Evolutionary conservation across 2,888 invertebrate species (phyloP).

Genomic region (Leucoma salicis): DNA sequence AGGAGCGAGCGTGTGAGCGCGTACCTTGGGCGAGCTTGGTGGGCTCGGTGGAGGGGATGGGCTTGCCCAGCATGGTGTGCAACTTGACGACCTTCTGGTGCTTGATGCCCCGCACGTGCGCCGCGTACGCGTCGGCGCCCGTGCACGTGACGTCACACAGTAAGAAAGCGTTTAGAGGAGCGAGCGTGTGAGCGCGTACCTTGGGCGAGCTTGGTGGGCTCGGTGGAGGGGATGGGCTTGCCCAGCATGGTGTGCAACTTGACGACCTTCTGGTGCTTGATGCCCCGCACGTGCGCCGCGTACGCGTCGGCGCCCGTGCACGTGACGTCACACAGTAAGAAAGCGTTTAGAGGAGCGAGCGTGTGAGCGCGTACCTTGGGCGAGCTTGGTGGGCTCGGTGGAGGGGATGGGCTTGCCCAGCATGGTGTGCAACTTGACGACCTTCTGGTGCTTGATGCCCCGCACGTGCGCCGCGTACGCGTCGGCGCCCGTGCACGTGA

Average conservation of each 20-base stretch:
- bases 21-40: slow-evolving; percentile 85
- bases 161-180: too few relatives aligned
- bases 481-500: slow-evolving; percentile 98
- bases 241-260: slow-evolving; percentile 98
- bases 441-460: slow-evolving; percentile 99
- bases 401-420: slow-evolving; percentile 98
- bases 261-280: slow-evolving; percentile 98
- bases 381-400: slow-evolving; percentile 94
- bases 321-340: slow-evolving; percentile 98
- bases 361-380: slow-evolving; percentile 44
- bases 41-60: slow-evolving; percentile 97
- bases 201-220: slow-evolving; percentile 91
- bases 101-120: slow-evolving; percentile 98
- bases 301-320: slow-evolving; percentile 99
- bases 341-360: too few relatives aligned
- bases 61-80: slow-evolving; percentile 98
- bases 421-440: slow-evolving; percentile 97
- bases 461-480: slow-evolving; percentile 99
- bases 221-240: slow-evolving; percentile 97
- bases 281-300: slow-evolving; percentile 98
- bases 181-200: too few relatives aligned
- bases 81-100: slow-evolving; percentile 98
- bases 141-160: slow-evolving; percentile 99
- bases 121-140: slow-evolving; percentile 98
- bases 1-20: too few relatives aligned